Base-by-base conservation (phyloP, 1,140 invertebrate species). In the Cotesia vestalis region DNA sequence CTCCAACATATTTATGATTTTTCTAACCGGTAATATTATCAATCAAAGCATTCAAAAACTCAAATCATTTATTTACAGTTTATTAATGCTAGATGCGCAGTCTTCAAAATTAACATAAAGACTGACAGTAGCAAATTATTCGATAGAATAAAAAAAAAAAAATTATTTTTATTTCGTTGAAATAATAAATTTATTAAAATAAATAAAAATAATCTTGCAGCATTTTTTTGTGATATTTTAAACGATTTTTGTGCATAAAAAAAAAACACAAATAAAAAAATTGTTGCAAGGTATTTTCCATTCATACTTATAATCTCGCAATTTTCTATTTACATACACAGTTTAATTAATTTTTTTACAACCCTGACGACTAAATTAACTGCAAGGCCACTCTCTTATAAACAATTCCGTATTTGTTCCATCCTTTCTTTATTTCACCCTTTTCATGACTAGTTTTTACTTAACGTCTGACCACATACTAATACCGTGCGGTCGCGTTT, bases 71-170 rank as follows among this genome's bases (percentile, higher is more conserved):
- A 61, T 61, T 61, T 61, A 61, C 60, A 61, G 4, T 46, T 46
- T 2, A 46, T 46, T 11, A 46, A 8, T 11, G 40, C 40, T 83
- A 83, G 80, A 76, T 81, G 78, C 74, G 66, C 80, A 79, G 78
- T 84, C 83, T 83, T 83, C 77, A 27, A 53, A 61, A 46, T 46
- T 9, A 17, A 71, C 51, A 57, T 57, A 76, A 81, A 83, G 82
- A 84, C 77, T 76, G 75, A 80, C 82, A 83, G 78, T 83, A 84
- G 82, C 79, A 59, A 64, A 34, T 52, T 40, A 38, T 55, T 52
- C 64, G 20, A 52, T 71, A 34, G 66, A 63, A 69, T n/a, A 70
- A 75, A 57, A 46, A 51, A 75, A 75, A 70, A 63, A 71, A 70
- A 73, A 61, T 38, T 46, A 27, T 66, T 64, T 51, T 64, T 4